Evolutionary conservation across 2,888 invertebrate genomes (phyloP).

Genomic region (Caenorhabditis auriculariae): DNA sequence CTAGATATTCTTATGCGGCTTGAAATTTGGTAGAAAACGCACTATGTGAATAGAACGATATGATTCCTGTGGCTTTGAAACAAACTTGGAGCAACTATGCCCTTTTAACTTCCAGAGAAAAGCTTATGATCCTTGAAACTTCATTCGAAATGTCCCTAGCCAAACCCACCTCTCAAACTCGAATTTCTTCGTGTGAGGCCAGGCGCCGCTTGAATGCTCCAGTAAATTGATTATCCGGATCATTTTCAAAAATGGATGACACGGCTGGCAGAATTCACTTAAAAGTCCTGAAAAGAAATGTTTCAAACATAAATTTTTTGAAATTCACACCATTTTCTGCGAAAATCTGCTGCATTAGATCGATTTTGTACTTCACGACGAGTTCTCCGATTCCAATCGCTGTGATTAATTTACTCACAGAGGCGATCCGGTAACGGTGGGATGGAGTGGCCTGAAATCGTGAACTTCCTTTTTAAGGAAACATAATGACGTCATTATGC

Average conservation of each 20-base stretch:
- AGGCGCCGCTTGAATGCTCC: constrained; percentile 40
- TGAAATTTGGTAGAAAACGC: no score
- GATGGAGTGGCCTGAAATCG: constrained; percentile 23
- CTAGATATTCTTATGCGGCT: no score
- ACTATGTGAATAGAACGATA: no score
- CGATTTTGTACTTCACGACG: constrained; percentile 14
- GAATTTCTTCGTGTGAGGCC: constrained; percentile 39
- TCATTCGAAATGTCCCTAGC: no score
- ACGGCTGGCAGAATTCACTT: constrained; percentile 9
- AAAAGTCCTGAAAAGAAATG: constrained; percentile 1
- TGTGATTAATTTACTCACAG: constrained; percentile 42
- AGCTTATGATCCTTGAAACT: no score
- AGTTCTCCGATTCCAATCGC: constrained; percentile 42
- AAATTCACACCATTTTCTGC: constrained; percentile 28
- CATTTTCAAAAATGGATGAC: constrained; percentile 22
- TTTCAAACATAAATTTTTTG: constrained; percentile 3
- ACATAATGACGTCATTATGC: no score
- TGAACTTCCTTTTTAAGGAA: no score
- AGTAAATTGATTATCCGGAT: constrained; percentile 34
- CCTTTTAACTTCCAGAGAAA: no score
- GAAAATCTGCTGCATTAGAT: constrained; percentile 29
- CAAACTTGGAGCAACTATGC: no score
- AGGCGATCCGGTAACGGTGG: constrained; percentile 42
- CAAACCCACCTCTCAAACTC: constrained; percentile 43
- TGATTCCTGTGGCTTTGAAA: no score